A percentile compares a stretch with the other conserved stretches of the same genome.
Conservation (phyloP, 2,113 vertebrate genomes). For the Emydocephalus ijimae region DNA sequence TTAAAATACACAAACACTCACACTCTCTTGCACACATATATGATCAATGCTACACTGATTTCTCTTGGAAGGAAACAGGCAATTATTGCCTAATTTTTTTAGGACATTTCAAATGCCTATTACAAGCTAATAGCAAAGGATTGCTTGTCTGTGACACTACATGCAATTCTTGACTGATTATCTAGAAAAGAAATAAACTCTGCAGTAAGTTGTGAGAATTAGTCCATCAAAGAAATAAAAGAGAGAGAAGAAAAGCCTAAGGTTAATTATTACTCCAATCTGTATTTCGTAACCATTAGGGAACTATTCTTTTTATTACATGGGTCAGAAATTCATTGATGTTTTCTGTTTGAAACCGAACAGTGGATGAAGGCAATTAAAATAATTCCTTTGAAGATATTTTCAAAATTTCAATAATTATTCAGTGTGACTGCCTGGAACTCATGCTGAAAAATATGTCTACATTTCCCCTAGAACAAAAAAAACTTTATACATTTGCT, state of each 20-base stretch:
- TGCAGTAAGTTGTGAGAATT: conserved; percentile 49
- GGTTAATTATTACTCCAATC: conserved; percentile 40
- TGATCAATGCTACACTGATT: neutral
- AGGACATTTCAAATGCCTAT: conserved; percentile 42
- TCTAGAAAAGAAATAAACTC: conserved; percentile 42
- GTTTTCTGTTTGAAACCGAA: conserved; percentile 32
- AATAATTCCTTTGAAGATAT: conserved; percentile 18
- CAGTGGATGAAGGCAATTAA: conserved; percentile 32
- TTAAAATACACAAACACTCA: neutral
- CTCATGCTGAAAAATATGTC: neutral
- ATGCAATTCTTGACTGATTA: conserved; percentile 45
- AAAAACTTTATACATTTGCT: neutral
- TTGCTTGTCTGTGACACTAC: conserved; percentile 30
- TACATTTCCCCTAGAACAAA: accelerated
- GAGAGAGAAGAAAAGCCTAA: conserved; percentile 27
- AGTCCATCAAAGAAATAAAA: conserved; percentile 35
- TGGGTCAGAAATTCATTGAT: conserved; percentile 32
- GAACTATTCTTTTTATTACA: conserved; percentile 13
- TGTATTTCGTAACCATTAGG: conserved; percentile 43
- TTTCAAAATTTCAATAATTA: neutral
- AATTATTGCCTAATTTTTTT: conserved; percentile 3
- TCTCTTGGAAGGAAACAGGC: conserved; percentile 34
- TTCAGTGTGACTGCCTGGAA: accelerated
- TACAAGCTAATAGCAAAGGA: conserved; percentile 35
- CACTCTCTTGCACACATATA: neutral